Base-by-base conservation (phyloP, 1,140 invertebrate genomes). In the Pentalonia nigronervosa region DNA sequence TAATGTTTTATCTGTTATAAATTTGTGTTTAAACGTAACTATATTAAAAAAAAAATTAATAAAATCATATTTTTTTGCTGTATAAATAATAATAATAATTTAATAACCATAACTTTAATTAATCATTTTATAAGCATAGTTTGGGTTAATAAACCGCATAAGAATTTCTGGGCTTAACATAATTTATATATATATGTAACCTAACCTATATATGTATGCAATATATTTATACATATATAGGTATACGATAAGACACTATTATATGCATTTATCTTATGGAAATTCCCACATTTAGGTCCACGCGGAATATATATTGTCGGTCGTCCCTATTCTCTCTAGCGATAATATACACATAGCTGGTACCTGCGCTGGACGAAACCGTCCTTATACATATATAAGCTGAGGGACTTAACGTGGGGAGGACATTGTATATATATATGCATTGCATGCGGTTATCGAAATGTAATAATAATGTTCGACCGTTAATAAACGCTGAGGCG, bases 391-490 rank as follows among this genome's bases (percentile, higher is more conserved):
- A 91, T 25, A 36, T 53, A 47, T 91, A 91, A 91, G 90, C 91
- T 50, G 50, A 45, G 41, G 41, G 89, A 90, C 89, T 90, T 90
- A 90, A 1, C 36, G 53, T 30, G 34, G 88, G 53, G 34, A 90
- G 53, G 50, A 60, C 34, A 41, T 47, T 21, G 21, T 47, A 47
- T 47, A 86, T 17, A 47, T 84, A 41, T 84, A 41, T 84, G 23
- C 36, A 23, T 84, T 25, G 41, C 30, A 14, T 50, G 87, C n/a
- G 50, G 67, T 92, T 92, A 92, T 92, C 91, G 91, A 92, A 92
- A 84, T 50, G 84, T 53, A 93, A 93, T 93, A 93, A 93, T 84
- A 84, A 83, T 86, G 34, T 90, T 90, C 81, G 91, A 93, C 91
- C 91, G 91, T 93, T 93, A 93, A 93, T 93, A 92, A 92, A 92